Conservation (phyloP, 2,797 vertebrate genomes). For the Paratrypauchen microcephalus region DNA sequence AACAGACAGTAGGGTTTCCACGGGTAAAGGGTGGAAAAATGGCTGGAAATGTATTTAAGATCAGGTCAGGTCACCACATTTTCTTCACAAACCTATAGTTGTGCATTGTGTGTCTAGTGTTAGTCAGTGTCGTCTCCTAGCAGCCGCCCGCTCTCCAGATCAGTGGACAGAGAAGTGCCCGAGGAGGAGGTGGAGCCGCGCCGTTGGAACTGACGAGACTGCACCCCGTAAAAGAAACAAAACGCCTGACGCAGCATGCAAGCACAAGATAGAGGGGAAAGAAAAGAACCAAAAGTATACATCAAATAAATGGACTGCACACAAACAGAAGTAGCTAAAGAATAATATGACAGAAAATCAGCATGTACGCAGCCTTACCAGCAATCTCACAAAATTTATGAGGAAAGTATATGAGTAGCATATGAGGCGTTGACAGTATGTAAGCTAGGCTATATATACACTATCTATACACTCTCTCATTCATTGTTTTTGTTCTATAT, state of each 20-base stretch:
- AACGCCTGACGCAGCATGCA: conserved; percentile 89
- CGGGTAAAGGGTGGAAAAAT: background rate
- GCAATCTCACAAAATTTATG: too few relatives aligned
- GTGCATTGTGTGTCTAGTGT: conserved; percentile 76
- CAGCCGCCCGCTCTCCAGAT: conserved; percentile 94
- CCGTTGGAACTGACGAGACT: conserved; percentile 86
- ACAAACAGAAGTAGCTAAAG: background rate
- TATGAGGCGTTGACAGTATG: too few relatives aligned
- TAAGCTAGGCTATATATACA: too few relatives aligned
- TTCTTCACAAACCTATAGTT: conserved; percentile 71
- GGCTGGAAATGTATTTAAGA: background rate
- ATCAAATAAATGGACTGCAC: conserved; percentile 30
- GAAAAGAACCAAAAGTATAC: conserved; percentile 58
- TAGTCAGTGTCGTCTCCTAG: conserved; percentile 88
- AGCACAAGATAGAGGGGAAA: conserved; percentile 47
- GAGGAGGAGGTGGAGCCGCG: conserved; percentile 88
- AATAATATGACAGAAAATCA: conserved; percentile 7
- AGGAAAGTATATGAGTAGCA: too few relatives aligned
- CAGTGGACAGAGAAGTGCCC: conserved; percentile 90
- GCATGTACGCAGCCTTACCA: background rate
- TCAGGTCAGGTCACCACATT: conserved; percentile 21
- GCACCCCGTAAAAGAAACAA: conserved; percentile 96
- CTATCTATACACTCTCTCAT: too few relatives aligned
- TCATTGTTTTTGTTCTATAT: too few relatives aligned
- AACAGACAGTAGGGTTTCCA: background rate